Evolutionary conservation across 2,113 vertebrate genomes (phyloP).

Genomic region (Neolamprologus tretocephalus): DNA sequence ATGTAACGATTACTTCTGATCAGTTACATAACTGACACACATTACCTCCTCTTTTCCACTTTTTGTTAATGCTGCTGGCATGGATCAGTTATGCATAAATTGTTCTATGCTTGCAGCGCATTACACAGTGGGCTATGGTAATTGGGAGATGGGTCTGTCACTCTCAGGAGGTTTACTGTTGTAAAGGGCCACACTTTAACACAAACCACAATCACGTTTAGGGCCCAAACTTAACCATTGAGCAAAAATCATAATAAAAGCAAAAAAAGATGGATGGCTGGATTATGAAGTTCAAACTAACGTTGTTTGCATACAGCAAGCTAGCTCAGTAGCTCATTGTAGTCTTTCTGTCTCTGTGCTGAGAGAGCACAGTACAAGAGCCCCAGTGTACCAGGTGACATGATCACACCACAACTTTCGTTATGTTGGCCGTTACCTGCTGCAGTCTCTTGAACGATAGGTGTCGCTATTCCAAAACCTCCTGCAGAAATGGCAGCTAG

Average conservation of each 20-base stretch:
- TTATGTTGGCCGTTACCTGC: neutral
- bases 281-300: neutral
- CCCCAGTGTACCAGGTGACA: neutral
- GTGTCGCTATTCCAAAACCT: neutral
- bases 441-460: neutral
- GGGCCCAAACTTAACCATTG: neutral
- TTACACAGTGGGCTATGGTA: neutral
- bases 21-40: neutral
- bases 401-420: rapidly evolving
- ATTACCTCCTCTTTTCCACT: neutral
- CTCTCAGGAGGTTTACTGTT: neutral
- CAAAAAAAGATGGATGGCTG: neutral
- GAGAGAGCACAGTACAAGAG: neutral
- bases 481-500: neutral
- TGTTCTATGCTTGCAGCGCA: neutral
- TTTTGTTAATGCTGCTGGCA: neutral
- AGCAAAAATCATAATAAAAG: neutral
- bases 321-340: neutral
- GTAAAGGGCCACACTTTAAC: neutral
- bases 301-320: neutral
- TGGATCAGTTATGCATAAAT: neutral
- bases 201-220: neutral
- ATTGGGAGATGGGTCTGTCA: neutral
- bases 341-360: neutral
- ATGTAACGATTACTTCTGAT: neutral